A percentile compares a stretch with the other conserved stretches of the same genome.
Evolutionary conservation across 2,797 vertebrate species (phyloP).

Genomic region (Eupleurogrammus muticus): DNA sequence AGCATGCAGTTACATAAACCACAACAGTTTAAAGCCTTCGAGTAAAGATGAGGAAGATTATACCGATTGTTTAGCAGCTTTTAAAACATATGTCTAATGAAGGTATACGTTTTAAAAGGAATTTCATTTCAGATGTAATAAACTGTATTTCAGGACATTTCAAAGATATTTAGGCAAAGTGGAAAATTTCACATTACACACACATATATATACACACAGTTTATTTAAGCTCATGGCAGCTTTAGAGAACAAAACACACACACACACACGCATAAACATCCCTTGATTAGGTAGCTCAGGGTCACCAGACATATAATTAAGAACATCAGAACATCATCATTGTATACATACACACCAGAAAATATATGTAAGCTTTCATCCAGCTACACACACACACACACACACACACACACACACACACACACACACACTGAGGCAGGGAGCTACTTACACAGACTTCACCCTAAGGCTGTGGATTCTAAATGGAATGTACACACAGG

Average conservation of each 20-base stretch:
- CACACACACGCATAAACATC: no score
- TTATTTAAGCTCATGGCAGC: no score
- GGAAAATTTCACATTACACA: no score
- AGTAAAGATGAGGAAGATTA: no score
- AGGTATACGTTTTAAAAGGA: neutral
- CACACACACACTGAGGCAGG: no score
- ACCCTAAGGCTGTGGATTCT: slow-evolving; percentile 39
- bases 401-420: no score
- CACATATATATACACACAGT: no score
- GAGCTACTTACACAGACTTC: slow-evolving; percentile 18
- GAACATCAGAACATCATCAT: slow-evolving; percentile 44
- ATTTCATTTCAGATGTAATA: no score
- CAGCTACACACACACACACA: slow-evolving; percentile 9
- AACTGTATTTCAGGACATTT: neutral
- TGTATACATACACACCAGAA: slow-evolving; percentile 20
- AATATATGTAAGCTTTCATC: slow-evolving; percentile 23
- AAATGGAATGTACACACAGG: slow-evolving; percentile 29
- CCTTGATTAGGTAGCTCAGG: slow-evolving; percentile 52
- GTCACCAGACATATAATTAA: slow-evolving; percentile 65
- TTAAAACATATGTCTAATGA: neutral
- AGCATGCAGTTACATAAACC: no score
- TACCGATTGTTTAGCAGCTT: no score
- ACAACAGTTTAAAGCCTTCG: no score
- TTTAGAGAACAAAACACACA: slow-evolving; percentile 19
- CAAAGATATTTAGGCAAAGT: neutral